A percentile compares a stretch with the other conserved stretches of the same genome.
These are phyloP conservation scores for Sorex araneus DNA, from an alignment of 2,113 vertebrate genomes.

Conservation along the genomic window DNA sequence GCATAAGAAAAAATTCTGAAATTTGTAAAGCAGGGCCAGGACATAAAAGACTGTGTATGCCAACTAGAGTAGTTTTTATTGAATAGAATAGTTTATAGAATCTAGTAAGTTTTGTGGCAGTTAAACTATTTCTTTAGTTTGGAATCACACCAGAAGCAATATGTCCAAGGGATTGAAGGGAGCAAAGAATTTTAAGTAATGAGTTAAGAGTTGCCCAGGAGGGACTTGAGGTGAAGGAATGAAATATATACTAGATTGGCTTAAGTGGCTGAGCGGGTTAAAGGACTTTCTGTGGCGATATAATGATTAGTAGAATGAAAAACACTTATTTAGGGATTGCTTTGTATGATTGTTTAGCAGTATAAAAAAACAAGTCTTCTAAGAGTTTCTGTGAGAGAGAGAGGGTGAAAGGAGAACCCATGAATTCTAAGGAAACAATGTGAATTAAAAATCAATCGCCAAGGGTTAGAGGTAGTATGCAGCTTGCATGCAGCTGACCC, in stretches of 20 bases:
- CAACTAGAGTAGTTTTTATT: conserved; percentile 1
- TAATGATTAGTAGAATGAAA: too few relatives aligned
- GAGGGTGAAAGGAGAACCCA: background rate
- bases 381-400: background rate
- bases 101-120: background rate
- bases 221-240: background rate
- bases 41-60: conserved; percentile 1
- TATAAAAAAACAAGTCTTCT: background rate
- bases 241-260: background rate
- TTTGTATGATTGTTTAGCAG: background rate
- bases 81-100: background rate
- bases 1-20: conserved; percentile 39
- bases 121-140: background rate
- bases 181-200: background rate
- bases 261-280: background rate
- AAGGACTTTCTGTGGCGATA: too few relatives aligned
- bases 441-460: background rate
- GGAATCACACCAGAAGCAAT: background rate
- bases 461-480: background rate
- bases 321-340: background rate
- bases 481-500: too few relatives aligned
- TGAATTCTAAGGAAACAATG: too few relatives aligned
- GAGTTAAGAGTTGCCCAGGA: background rate
- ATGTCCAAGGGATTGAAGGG: background rate
- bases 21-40: background rate